These are phyloP conservation scores for Gymnobelideus leadbeateri DNA, from an alignment of 2,113 vertebrate species.

Conservation along the genomic window DNA sequence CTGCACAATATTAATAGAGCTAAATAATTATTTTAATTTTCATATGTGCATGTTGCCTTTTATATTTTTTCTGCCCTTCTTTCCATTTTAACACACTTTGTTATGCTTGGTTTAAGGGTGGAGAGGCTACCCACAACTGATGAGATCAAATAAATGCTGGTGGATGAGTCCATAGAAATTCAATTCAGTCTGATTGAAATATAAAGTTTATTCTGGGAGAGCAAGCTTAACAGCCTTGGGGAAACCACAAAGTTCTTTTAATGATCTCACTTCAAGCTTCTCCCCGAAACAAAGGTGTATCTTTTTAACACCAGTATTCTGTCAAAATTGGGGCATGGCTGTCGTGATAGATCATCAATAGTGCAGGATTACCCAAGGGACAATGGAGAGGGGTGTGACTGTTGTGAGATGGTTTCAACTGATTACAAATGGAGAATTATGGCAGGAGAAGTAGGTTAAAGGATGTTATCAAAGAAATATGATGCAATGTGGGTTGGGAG, in stretches of 20 bases:
- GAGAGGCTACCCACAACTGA: not conserved
- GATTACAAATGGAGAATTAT: not conserved
- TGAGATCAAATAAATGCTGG: not conserved
- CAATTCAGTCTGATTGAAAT: not conserved
- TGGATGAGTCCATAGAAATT: not conserved
- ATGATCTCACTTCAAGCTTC: not conserved
- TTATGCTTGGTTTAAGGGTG: not conserved
- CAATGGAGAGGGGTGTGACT: not conserved
- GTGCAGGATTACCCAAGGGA: not conserved
- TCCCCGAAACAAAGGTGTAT: not conserved
- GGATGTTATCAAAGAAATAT: not conserved
- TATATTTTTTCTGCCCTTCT: conserved; percentile 3
- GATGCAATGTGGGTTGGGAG: not conserved
- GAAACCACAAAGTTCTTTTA: not conserved
- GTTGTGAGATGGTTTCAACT: not conserved
- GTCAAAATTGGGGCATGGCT: not conserved
- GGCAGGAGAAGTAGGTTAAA: not conserved
- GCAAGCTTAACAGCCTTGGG: not conserved
- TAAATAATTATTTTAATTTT: conserved; percentile 40
- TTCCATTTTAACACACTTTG: conserved; percentile 15
- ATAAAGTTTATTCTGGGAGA: not conserved
- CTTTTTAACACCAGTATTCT: not conserved
- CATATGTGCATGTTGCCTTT: not conserved
- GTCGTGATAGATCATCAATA: not conserved
- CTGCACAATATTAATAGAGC: conserved; percentile 9